phyloP scores from a whole-genome alignment of 1,140 invertebrate genomes.

The Drosophila nigrodunni region DNA sequence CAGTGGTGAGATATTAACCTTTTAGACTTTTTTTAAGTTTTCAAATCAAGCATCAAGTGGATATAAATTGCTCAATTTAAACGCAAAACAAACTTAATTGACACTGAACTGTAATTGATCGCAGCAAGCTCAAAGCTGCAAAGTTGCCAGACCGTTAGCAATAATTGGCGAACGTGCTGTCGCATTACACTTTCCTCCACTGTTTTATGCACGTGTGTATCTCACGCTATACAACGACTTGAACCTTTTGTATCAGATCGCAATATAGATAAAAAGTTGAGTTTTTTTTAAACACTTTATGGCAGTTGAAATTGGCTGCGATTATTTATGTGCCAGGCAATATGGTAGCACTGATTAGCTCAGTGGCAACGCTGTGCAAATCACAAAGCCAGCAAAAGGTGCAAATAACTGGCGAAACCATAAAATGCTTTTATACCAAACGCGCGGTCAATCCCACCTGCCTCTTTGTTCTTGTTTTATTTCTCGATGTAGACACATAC shows the following conservation, averaged over 20 bases:
- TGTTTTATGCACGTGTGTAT: background rate
- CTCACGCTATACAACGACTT: background rate
- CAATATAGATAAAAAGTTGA: background rate
- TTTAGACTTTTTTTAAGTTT: constrained; percentile 1
- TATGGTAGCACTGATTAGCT: constrained; percentile 10
- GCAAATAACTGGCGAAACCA: constrained; percentile 47
- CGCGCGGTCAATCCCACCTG: constrained; percentile 42
- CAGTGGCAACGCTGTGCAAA: background rate
- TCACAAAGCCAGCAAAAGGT: constrained; percentile 15
- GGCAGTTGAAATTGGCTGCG: background rate
- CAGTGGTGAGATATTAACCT: background rate
- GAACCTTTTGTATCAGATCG: constrained; percentile 7
- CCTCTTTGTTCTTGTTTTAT: constrained; percentile 20
- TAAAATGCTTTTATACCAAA: constrained; percentile 46
- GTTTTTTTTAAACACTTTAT: constrained; percentile 23
- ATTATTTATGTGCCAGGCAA: constrained; percentile 7
- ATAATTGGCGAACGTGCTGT: background rate
- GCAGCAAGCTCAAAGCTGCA: background rate
- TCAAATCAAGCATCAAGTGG: constrained; percentile 7
- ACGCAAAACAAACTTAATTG: background rate
- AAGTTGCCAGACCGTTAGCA: background rate
- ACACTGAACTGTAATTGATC: constrained; percentile 1
- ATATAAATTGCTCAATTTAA: background rate
- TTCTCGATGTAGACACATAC: background rate
- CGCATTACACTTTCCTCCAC: background rate